A percentile compares a stretch with the other conserved stretches of the same genome.
These are phyloP conservation scores for Cotesia congregata DNA, from an alignment of 2,888 invertebrate genomes.

Conservation along the genomic window DNA sequence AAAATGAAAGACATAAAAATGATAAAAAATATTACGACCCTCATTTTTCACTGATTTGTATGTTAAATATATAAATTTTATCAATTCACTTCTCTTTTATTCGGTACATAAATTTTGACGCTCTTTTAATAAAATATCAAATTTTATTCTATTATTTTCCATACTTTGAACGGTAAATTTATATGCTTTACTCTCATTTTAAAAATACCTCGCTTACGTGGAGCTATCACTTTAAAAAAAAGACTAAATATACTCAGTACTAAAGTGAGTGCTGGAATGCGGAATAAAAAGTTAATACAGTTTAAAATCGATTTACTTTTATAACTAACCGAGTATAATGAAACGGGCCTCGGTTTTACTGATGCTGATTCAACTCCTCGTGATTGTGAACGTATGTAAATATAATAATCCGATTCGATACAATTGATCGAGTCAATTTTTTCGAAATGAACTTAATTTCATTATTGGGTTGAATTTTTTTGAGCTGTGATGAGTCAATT, in stretches of 20 bases:
- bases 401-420: background rate
- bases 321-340: background rate
- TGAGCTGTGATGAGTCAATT: background rate
- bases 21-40: background rate
- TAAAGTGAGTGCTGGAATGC: background rate
- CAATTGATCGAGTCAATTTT: background rate
- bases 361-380: background rate
- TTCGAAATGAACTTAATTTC: background rate
- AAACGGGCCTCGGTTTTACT: background rate
- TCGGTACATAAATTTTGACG: background rate
- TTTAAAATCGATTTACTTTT: background rate
- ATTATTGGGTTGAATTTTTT: background rate
- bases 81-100: background rate
- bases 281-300: background rate
- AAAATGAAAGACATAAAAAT: background rate
- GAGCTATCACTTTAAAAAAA: too few species aligned
- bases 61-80: constrained; percentile 1
- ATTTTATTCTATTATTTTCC: too few species aligned
- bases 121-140: background rate
- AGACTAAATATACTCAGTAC: too few species aligned
- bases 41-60: background rate
- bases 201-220: too few species aligned
- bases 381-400: background rate
- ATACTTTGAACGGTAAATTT: too few species aligned
- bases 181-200: too few species aligned